phyloP scores from a whole-genome alignment of 2,113 vertebrate genomes.

The Percina caprodes region DNA sequence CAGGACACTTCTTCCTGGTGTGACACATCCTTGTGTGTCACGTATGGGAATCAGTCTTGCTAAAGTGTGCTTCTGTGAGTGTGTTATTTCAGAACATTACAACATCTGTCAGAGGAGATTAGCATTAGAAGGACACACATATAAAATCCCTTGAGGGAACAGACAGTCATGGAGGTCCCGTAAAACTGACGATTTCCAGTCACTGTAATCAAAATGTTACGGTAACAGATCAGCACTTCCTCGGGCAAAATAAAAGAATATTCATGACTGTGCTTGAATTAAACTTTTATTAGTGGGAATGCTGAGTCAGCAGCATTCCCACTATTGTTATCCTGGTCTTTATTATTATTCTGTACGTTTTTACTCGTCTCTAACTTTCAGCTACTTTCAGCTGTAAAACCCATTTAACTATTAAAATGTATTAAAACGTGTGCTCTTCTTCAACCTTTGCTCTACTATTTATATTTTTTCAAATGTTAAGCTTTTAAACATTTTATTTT shows the following conservation, averaged over 20 bases:
- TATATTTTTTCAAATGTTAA: too few species aligned
- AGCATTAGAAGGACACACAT: slow-evolving; percentile 2
- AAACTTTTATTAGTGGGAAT: not conserved
- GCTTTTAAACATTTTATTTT: too few species aligned
- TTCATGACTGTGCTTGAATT: not conserved
- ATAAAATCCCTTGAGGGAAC: not conserved
- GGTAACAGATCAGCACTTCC: not conserved
- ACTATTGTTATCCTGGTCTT: too few species aligned
- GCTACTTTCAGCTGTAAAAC: too few species aligned
- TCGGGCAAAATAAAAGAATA: not conserved
- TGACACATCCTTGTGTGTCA: not conserved
- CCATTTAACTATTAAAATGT: too few species aligned
- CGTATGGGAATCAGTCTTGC: slow-evolving; percentile 6
- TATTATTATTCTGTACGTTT: too few species aligned
- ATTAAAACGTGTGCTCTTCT: too few species aligned
- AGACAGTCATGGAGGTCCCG: not conserved
- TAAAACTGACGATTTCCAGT: slow-evolving; percentile 36
- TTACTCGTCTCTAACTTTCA: too few species aligned
- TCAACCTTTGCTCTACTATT: too few species aligned
- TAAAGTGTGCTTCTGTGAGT: not conserved
- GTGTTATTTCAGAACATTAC: slow-evolving; percentile 5
- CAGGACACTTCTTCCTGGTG: not conserved
- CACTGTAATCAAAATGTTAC: slow-evolving; percentile 27
- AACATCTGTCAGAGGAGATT: slow-evolving; percentile 20
- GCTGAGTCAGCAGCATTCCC: too few species aligned